Percentiles rank a stretch among this genome's conserved stretches.
These are phyloP conservation scores for Pardosa pseudoannulata DNA, from an alignment of 2,888 invertebrate genomes.

Conservation along the genomic window DNA sequence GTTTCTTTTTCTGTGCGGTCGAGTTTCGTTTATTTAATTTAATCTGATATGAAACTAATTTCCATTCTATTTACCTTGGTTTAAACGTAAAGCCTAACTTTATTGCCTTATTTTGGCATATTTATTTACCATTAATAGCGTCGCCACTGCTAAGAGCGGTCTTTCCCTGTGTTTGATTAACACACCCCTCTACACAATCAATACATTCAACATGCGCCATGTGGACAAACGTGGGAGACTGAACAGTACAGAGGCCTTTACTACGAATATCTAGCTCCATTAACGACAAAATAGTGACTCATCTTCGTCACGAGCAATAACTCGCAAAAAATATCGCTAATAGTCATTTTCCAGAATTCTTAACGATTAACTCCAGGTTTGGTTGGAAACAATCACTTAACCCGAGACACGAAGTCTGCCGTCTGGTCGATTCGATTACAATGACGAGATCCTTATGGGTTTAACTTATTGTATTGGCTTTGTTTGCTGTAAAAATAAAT, in stretches of 20 bases:
- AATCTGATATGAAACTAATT: no score
- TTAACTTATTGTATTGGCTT: background rate
- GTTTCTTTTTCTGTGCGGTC: no score
- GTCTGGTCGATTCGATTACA: constrained; percentile 31
- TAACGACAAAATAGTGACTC: constrained; percentile 41
- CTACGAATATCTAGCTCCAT: background rate
- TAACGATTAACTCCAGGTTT: constrained; percentile 51
- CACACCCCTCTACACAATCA: background rate
- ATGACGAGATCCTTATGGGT: background rate
- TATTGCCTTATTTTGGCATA: background rate
- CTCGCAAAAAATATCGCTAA: constrained; percentile 42
- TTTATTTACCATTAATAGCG: background rate
- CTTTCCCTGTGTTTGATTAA: background rate
- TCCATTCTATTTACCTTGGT: no score
- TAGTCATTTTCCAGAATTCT: constrained; percentile 41
- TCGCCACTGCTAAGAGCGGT: background rate
- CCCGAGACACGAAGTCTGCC: constrained; percentile 26
- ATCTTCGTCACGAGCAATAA: constrained; percentile 38
- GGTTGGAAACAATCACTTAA: constrained; percentile 43
- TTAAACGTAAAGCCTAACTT: no score
- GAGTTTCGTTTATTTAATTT: no score
- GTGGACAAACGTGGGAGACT: background rate
- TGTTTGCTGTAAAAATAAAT: background rate
- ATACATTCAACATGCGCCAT: background rate
- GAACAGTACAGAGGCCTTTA: background rate